A percentile compares a stretch with the other conserved stretches of the same genome.
Evolutionary conservation across 2,113 vertebrate species (phyloP).

Genomic region (Ornithorhynchus anatinus): DNA sequence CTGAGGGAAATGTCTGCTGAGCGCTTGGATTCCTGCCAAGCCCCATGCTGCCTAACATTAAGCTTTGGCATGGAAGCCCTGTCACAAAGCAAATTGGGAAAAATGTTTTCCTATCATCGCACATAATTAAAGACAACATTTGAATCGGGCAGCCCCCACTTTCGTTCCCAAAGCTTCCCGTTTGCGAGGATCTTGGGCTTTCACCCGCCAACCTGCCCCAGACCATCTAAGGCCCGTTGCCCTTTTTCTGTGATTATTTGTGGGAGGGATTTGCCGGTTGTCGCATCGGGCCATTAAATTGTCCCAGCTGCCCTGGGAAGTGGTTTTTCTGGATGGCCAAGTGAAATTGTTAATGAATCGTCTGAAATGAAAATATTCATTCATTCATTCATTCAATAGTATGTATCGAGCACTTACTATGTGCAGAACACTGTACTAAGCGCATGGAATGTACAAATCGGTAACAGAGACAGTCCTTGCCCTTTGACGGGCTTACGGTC

Average conservation of each 20-base stretch:
- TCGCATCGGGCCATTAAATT: conserved; percentile 28
- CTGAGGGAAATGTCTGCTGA: conserved; percentile 62
- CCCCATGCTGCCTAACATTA: conserved; percentile 60
- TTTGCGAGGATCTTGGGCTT: conserved; percentile 39
- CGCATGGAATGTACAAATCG: too few species aligned
- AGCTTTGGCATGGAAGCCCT: conserved; percentile 54
- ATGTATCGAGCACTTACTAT: too few species aligned
- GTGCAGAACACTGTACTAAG: too few species aligned
- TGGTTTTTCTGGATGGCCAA: conserved; percentile 24
- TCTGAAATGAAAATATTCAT: too few species aligned
- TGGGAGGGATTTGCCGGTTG: conserved; percentile 33
- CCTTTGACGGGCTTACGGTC: too few species aligned
- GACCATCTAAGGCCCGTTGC: too few species aligned
- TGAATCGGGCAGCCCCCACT: conserved; percentile 53
- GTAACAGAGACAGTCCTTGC: too few species aligned
- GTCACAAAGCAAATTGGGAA: conserved; percentile 57
- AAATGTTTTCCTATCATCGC: conserved; percentile 47
- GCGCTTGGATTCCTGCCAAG: conserved; percentile 49
- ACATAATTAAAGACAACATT: conserved; percentile 64
- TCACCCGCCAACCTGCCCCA: conserved; percentile 24
- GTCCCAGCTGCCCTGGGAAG: conserved; percentile 1
- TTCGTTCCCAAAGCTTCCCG: conserved; percentile 38
- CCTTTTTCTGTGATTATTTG: conserved; percentile 42
- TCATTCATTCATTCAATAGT: too few species aligned
- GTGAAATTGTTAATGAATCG: too few species aligned